A percentile compares a stretch with the other conserved stretches of the same genome.
phyloP scores from a whole-genome alignment of 64 coral and sea anemone species.

The Pocillopora damicornis region DNA sequence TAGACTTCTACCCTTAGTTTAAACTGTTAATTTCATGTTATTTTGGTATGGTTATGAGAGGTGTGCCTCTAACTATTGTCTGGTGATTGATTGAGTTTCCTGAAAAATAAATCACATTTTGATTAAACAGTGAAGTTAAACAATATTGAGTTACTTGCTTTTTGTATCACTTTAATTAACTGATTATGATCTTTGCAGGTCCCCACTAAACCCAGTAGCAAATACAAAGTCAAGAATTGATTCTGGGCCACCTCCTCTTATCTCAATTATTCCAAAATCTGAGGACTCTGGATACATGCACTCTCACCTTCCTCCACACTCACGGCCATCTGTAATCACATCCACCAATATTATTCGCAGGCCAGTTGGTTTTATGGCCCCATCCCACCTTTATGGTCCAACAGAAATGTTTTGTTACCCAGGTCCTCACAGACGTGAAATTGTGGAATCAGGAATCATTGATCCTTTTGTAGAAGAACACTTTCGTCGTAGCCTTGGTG shows the following conservation, averaged over 20 bases:
- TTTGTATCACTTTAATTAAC: neutral
- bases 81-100: too few species aligned
- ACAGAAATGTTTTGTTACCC: slow-evolving; percentile 34
- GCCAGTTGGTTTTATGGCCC: slow-evolving; percentile 65
- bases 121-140: too few species aligned
- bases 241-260: slow-evolving; percentile 73
- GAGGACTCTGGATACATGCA: slow-evolving; percentile 41
- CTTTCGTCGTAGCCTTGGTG: slow-evolving; percentile 75
- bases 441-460: slow-evolving; percentile 70
- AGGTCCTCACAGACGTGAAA: slow-evolving; percentile 71
- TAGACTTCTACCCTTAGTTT: too few species aligned
- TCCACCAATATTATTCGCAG: slow-evolving; percentile 78
- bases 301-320: slow-evolving; percentile 52
- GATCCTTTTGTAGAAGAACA: slow-evolving; percentile 99
- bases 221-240: slow-evolving; percentile 59
- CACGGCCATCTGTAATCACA: slow-evolving; percentile 85
- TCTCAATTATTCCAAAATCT: slow-evolving; percentile 62
- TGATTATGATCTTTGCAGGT: slow-evolving; percentile 29
- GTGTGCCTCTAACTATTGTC: too few species aligned
- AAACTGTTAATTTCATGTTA: too few species aligned
- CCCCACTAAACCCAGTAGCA: slow-evolving; percentile 73
- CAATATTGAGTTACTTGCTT: too few species aligned
- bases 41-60: too few species aligned
- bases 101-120: too few species aligned
- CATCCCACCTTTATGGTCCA: slow-evolving; percentile 44